A percentile compares a stretch with the other conserved stretches of the same genome.
Evolutionary conservation across 2,113 vertebrate genomes (phyloP).

Genomic region (Gorsachius goisagi): DNA sequence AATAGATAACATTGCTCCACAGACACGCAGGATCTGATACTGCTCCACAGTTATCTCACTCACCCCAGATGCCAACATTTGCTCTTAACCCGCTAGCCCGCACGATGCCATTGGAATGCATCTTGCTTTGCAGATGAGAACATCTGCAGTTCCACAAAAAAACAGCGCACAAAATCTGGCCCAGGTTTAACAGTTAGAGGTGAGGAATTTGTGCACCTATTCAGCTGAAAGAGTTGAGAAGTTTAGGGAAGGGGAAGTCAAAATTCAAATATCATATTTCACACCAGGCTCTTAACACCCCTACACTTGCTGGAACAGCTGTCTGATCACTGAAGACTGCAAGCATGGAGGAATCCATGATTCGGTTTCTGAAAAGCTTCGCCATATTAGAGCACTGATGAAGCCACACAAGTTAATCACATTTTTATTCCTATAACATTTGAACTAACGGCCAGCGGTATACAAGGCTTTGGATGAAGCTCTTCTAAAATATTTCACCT

Average conservation of each 20-base stretch:
- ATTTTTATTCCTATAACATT: background rate
- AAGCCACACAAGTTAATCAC: background rate
- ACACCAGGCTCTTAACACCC: background rate
- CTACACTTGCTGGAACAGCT: background rate
- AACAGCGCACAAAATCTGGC: background rate
- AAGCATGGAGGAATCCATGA: background rate
- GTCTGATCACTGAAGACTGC: background rate
- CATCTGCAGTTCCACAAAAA: background rate
- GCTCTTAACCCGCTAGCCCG: accelerated
- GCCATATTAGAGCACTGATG: background rate
- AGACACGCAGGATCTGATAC: background rate
- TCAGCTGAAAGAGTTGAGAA: background rate
- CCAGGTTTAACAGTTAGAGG: background rate
- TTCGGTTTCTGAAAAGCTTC: background rate
- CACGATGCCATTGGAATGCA: background rate
- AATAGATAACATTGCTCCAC: conserved; percentile 30
- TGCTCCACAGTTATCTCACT: background rate
- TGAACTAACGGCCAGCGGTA: background rate
- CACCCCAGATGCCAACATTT: background rate
- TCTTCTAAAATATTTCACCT: background rate
- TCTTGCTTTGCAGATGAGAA: background rate
- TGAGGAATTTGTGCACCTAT: background rate
- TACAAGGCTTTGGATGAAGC: background rate
- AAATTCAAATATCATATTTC: background rate
- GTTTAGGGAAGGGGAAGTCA: background rate